A percentile compares a stretch with the other conserved stretches of the same genome.
phyloP scores from a whole-genome alignment of 2,888 invertebrate genomes.

The Ceraclea dissimilis region DNA sequence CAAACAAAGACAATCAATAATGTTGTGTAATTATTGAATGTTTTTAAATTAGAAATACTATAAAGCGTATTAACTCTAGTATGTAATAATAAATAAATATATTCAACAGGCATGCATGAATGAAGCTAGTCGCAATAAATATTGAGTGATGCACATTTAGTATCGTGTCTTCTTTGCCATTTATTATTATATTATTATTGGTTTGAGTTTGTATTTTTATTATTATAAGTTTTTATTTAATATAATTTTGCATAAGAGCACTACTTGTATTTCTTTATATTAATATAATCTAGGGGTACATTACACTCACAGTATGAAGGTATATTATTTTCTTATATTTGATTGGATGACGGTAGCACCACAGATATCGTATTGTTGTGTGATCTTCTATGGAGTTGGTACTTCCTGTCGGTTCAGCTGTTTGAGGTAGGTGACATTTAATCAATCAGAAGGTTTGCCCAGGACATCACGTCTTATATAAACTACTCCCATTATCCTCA shows the following conservation, averaged over 20 bases:
- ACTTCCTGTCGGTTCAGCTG: constrained; percentile 5
- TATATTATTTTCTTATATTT: not conserved
- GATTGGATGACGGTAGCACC: constrained; percentile 20
- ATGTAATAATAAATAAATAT: not conserved
- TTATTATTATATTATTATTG: constrained; percentile 7
- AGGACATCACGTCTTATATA: no score
- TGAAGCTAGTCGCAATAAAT: constrained; percentile 18
- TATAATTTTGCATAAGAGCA: constrained; percentile 10
- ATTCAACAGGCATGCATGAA: constrained; percentile 21
- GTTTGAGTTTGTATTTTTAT: constrained; percentile 7
- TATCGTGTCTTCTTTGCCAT: constrained; percentile 13
- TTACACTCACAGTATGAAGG: constrained; percentile 9
- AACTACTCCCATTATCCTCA: no score
- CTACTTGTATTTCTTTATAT: constrained; percentile 2
- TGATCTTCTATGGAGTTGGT: constrained; percentile 6
- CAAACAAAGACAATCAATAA: no score
- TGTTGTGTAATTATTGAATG: no score
- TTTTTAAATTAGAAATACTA: no score
- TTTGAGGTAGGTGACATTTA: constrained; percentile 9
- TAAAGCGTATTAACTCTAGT: no score
- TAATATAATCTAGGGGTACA: constrained; percentile 1
- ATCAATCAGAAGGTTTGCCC: not conserved
- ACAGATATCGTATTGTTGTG: not conserved
- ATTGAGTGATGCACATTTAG: constrained; percentile 21
- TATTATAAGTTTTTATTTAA: not conserved